Evolutionary conservation across 2,797 vertebrate species (phyloP), one percentile per base, ranked within the genome.

Genomic region (Muraenolepis orangiensis): DNA sequence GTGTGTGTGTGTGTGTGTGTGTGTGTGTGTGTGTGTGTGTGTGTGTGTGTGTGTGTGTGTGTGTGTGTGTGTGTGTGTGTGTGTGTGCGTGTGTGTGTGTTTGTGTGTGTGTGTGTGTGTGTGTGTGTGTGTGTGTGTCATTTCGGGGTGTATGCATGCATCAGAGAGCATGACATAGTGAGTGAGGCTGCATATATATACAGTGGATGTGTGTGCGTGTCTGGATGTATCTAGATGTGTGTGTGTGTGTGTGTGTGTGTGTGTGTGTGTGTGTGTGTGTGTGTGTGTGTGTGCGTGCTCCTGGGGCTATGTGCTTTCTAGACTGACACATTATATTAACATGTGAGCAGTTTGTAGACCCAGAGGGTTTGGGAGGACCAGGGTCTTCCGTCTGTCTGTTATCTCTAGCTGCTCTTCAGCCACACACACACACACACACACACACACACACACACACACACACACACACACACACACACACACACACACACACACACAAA

Each of bases 1-100:
- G 14, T 32, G 57, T 57, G 57, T 64, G 57, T 64, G 57, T 64
- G 57, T 26, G 57, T 10, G n/a, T 64, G 57, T 64, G 20, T 64
- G 57, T 64, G 57, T n/a, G n/a, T n/a, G n/a, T n/a, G n/a, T n/a
- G 85, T 69, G 14, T 32, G 57, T 57, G 57, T 64, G 57, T 64
- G 57, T 64, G 57, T 26, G 57, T 10, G n/a, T 64, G 57, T 64
- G 20, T 64, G 57, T 64, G 57, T n/a, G n/a, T n/a, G n/a, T n/a
- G n/a, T n/a, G 85, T 69, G 14, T 32, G 57, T 57, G 57, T 64
- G 57, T 64, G 57, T 64, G 57, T 26, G 57, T 10, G n/a, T 64
- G 57, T 64, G 20, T 64, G 57, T 64, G 57, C n/a, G n/a, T n/a
- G n/a, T n/a, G 32, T 68, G 68, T 87, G 77, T 72, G n/a, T n/a